Base-by-base conservation (phyloP, 2,113 vertebrate genomes). In the Eclectus roratus region DNA sequence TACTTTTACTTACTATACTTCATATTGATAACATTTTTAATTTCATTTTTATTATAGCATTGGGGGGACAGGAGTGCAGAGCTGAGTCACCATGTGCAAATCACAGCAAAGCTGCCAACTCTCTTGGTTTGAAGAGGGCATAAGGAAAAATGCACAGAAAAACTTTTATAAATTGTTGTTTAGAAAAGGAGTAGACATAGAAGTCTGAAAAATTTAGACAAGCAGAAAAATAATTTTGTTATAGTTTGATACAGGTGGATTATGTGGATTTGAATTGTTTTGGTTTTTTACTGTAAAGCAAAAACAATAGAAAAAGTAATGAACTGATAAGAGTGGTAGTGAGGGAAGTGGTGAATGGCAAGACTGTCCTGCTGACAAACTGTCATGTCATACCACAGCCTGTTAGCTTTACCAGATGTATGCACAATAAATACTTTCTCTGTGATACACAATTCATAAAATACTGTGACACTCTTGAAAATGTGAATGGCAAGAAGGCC, bases 221-320 rank as follows among this genome's bases (percentile, higher is more conserved):
- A 82, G 29, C 6, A 85, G 17, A 88, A 93, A 94, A 84, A 65
- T 68, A 13, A 60, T 33, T 69, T 91, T 35, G 1, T 65, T 41
- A 49, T 8, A 41, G 2, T 81, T 80, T 88, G 17, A 46, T 72
- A 50, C 0, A 2, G 2, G 4, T 6, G 2, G 10, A 11, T 23
- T 21, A 1, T 33, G 24, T 61, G 6, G 19, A 5, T 88, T 70
- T 44, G 18, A 8, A 20, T 17, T 71, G 20, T 16, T 89, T 73
- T 25, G 9, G 7, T 41, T 5, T 65, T 80, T 77, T 61, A 58
- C 25, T 53, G 29, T 84, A 64, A 87, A 79, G 47, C 1, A 81
- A 87, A 29, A 2, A 35, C 23, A 41, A 16, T 33, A 71, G 25
- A 46, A 58, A 84, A 68, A 72, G 4, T 46, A 53, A 71, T 56